Base-by-base conservation (phyloP, 2,113 vertebrate genomes). In the Ranitomeya variabilis region DNA sequence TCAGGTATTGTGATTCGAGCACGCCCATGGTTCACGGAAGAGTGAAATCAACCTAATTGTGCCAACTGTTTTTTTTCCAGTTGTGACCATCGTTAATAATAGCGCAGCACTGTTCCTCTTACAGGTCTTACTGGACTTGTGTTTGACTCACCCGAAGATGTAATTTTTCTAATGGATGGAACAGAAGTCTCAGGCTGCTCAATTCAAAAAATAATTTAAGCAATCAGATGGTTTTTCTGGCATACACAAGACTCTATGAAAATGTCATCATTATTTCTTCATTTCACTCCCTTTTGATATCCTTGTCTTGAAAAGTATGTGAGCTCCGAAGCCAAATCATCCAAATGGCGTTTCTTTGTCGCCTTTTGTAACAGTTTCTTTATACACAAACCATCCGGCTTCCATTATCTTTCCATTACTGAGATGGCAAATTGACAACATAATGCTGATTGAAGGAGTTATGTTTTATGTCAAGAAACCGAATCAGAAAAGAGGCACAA, bases 401-500 rank as follows among this genome's bases (percentile, higher is more conserved):
- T 37, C 64, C 15, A 80, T 59, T 15, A 87, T 67, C 18, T 80
- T 69, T 87, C 26, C 64, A 69, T 87, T 87, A 80, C 69, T 71
- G 52, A 57, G 64, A 87, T 87, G 86, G 77, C 86, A 80, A 87
- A 71, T 80, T 80, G 77, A 87, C 86, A 87, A 87, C 21, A 11
- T 71, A 80, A 87, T 87, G 16, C 52, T 79, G 86, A 67, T 80
- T 81, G 77, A 87, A 80, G 52, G 80, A 87, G 77, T 79, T 54
- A 81, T 87, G 86, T 79, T 87, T 81, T 87, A 87, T 87, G 86
- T 87, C 64, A 87, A 66, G 77, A 71, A 87, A 80, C 64, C 64
- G 16, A 87, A 80, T 87, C 78, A 80, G 64, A 80, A 31, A n/a
- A 60, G 77, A 79, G 78, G 86, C 77, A 80, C n/a, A 11, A 59